These are phyloP conservation scores for Melanophora roralis DNA, from an alignment of 2,888 invertebrate species.

Conservation along the genomic window DNA sequence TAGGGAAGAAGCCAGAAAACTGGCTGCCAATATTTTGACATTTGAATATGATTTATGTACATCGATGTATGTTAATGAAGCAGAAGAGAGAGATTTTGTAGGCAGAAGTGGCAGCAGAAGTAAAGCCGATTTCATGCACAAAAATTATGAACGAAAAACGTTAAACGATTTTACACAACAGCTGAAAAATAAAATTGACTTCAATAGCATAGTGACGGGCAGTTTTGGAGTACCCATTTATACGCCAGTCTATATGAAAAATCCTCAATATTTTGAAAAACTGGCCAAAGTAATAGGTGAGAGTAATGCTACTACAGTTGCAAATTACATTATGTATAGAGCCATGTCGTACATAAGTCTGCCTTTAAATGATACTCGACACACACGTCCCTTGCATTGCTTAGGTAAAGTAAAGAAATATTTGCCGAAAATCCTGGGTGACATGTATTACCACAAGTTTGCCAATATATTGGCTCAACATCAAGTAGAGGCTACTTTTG, in stretches of 20 bases:
- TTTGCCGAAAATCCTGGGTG: conserved; percentile 70
- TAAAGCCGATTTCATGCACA: conserved; percentile 59
- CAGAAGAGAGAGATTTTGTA: conserved; percentile 46
- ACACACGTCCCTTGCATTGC: conserved; percentile 61
- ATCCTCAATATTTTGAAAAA: conserved; percentile 69
- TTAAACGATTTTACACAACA: conserved; percentile 65
- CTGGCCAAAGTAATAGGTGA: conserved; percentile 69
- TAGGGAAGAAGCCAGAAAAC: conserved; percentile 64
- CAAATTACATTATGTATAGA: conserved; percentile 75
- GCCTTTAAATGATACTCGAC: conserved; percentile 59
- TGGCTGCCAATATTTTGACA: conserved; percentile 70
- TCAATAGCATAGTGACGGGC: conserved; percentile 67
- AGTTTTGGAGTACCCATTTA: conserved; percentile 67
- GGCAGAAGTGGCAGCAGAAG: conserved; percentile 39
- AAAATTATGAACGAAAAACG: conserved; percentile 68
- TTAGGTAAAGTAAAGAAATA: conserved; percentile 65
- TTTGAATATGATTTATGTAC: conserved; percentile 71
- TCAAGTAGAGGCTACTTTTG: conserved; percentile 66
- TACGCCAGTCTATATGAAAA: conserved; percentile 71
- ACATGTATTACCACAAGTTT: conserved; percentile 69
- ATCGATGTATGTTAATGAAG: conserved; percentile 62
- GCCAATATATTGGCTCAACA: conserved; percentile 60
- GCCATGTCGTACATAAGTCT: conserved; percentile 67
- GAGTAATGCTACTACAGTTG: conserved; percentile 67
- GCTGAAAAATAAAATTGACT: conserved; percentile 66